Conservation (phyloP, 2,888 invertebrate species). For the Agrotis clavis region DNA sequence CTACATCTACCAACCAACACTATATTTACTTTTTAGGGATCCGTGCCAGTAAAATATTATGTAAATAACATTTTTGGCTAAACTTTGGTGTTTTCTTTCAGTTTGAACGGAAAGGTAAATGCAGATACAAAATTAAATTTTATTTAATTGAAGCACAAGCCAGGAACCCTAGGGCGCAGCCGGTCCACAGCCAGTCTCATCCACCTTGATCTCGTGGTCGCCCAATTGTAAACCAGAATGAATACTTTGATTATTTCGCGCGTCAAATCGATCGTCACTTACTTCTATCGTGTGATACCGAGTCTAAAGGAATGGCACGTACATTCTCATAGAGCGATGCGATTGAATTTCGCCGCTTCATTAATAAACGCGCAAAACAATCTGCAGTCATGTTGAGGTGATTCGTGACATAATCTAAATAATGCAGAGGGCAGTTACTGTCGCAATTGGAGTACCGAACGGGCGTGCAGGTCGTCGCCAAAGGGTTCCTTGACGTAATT, state of each 20-base stretch:
- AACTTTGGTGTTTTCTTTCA: neutral
- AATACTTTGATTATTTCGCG: neutral
- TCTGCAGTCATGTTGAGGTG: neutral
- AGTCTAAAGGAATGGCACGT: too few relatives aligned
- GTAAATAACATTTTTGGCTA: neutral
- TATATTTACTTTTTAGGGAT: conserved; percentile 33
- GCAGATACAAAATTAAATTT: too few relatives aligned
- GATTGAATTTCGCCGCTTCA: too few relatives aligned
- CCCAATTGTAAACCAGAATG: too few relatives aligned
- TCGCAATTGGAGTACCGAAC: neutral
- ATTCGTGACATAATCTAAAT: neutral
- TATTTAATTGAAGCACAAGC: too few relatives aligned
- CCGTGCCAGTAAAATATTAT: neutral
- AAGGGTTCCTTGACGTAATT: neutral
- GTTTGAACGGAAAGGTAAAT: neutral
- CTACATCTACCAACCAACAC: conserved; percentile 49
- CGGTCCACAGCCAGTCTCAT: neutral
- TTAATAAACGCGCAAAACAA: too few relatives aligned
- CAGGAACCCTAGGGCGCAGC: neutral
- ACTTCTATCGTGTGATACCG: neutral
- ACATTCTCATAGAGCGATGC: too few relatives aligned
- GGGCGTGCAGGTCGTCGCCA: neutral
- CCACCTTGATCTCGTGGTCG: neutral
- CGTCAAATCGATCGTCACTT: neutral
- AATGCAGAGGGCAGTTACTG: neutral